phyloP scores from a whole-genome alignment of 92 coral and sea anemone genomes.

The Pocillopora meandrina region DNA sequence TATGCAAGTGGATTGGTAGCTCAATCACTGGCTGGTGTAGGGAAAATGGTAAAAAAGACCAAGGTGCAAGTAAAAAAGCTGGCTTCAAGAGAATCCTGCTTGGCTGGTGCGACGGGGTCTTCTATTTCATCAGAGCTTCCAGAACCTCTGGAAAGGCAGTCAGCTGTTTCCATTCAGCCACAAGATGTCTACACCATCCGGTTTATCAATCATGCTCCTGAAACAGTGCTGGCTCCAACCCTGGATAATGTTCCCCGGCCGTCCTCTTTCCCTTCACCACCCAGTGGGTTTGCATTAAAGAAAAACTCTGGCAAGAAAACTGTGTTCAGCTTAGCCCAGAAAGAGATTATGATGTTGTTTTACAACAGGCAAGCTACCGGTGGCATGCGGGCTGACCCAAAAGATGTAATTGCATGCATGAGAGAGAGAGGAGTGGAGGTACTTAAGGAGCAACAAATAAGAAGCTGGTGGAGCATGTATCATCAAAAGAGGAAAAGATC shows the following conservation, averaged over 20 bases:
- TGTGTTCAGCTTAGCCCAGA: neutral
- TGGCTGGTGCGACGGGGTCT: slow-evolving; percentile 35
- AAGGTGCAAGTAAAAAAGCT: slow-evolving; percentile 34
- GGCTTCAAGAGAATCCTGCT: neutral
- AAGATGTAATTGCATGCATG: slow-evolving; percentile 8
- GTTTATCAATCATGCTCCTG: slow-evolving; percentile 1
- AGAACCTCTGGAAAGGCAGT: neutral
- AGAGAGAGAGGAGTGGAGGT: neutral
- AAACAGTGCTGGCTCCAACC: slow-evolving; percentile 1
- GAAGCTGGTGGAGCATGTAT: slow-evolving; percentile 4
- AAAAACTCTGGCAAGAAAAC: neutral
- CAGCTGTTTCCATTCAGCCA: neutral
- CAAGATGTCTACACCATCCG: neutral
- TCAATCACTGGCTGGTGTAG: slow-evolving; percentile 36
- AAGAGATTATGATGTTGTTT: slow-evolving; percentile 5
- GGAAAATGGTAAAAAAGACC: slow-evolving; percentile 35
- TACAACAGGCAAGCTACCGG: slow-evolving; percentile 6
- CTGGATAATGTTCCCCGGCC: neutral
- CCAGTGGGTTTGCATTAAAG: slow-evolving; percentile 6
- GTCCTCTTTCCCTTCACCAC: neutral
- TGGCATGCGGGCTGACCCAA: neutral
- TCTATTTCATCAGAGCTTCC: neutral
- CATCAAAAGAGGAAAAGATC: slow-evolving; percentile 18
- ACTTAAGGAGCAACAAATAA: slow-evolving; percentile 3
- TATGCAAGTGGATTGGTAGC: slow-evolving; percentile 41